Conservation (phyloP, 2,113 vertebrate genomes). For the Acanthisitta chloris region DNA sequence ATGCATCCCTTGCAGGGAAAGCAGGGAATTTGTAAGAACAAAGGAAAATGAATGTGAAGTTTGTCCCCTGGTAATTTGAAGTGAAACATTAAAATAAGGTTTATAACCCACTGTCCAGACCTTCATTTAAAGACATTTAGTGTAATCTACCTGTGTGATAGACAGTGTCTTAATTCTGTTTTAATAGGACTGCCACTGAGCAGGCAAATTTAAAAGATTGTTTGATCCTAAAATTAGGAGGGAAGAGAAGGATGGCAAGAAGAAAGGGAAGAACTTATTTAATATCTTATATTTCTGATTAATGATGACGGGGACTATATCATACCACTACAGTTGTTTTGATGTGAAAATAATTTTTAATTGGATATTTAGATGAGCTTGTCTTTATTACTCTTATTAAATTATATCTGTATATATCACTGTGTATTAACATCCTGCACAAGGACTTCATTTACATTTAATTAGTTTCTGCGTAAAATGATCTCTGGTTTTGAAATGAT, state of each 20-base stretch:
- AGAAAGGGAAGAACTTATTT: not conserved
- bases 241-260: not conserved
- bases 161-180: not conserved
- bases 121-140: not conserved
- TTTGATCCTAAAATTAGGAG: not conserved
- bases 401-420: slow-evolving; percentile 34
- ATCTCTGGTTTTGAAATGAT: slow-evolving; percentile 67
- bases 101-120: not conserved
- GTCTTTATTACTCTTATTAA: slow-evolving; percentile 31
- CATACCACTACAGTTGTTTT: not conserved
- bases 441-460: slow-evolving; percentile 65
- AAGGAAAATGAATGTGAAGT: not conserved
- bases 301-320: not conserved
- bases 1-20: not conserved
- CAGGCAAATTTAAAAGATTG: not conserved
- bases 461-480: slow-evolving; percentile 60
- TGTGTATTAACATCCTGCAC: slow-evolving; percentile 55
- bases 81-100: not conserved
- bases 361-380: not conserved
- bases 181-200: not conserved
- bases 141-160: not conserved
- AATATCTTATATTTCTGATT: not conserved
- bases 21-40: too few species aligned
- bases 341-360: slow-evolving; percentile 17
- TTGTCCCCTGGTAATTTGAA: not conserved